phyloP scores from a whole-genome alignment of 2,888 invertebrate species.

The Iselma pallidipennis region DNA sequence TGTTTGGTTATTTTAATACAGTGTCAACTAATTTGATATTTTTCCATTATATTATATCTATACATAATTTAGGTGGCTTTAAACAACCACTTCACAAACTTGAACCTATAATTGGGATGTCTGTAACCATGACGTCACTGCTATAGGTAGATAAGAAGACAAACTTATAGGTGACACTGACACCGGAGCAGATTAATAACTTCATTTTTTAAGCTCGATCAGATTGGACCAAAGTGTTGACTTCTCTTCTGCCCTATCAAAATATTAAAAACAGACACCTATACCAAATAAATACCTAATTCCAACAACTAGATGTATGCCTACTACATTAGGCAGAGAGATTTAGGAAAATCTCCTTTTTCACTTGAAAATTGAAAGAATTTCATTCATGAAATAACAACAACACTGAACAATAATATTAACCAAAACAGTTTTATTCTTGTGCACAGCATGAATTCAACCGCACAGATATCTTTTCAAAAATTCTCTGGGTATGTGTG shows the following conservation, averaged over 20 bases:
- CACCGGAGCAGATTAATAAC: slow-evolving; percentile 41
- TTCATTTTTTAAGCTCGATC: slow-evolving; percentile 28
- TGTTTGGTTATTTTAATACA: neutral
- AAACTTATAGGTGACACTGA: slow-evolving; percentile 34
- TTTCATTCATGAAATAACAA: slow-evolving; percentile 1
- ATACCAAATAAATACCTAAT: neutral
- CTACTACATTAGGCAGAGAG: too few relatives aligned
- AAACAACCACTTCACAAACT: neutral
- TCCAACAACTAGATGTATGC: too few relatives aligned
- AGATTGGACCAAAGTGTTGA: slow-evolving; percentile 36
- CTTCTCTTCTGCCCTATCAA: slow-evolving; percentile 22
- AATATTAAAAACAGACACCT: too few relatives aligned
- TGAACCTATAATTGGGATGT: slow-evolving; percentile 20
- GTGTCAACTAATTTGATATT: slow-evolving; percentile 1
- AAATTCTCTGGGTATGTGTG: too few relatives aligned
- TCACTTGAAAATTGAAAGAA: neutral
- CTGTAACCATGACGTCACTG: slow-evolving; percentile 18
- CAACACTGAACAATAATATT: too few relatives aligned
- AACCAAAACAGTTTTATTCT: neutral
- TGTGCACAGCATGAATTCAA: neutral
- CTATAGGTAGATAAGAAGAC: slow-evolving; percentile 10
- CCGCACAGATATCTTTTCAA: neutral
- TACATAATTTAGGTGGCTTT: neutral
- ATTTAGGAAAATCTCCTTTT: neutral
- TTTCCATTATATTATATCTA: neutral